phyloP scores from a whole-genome alignment of 2,113 vertebrate species.

The Daboia siamensis region DNA sequence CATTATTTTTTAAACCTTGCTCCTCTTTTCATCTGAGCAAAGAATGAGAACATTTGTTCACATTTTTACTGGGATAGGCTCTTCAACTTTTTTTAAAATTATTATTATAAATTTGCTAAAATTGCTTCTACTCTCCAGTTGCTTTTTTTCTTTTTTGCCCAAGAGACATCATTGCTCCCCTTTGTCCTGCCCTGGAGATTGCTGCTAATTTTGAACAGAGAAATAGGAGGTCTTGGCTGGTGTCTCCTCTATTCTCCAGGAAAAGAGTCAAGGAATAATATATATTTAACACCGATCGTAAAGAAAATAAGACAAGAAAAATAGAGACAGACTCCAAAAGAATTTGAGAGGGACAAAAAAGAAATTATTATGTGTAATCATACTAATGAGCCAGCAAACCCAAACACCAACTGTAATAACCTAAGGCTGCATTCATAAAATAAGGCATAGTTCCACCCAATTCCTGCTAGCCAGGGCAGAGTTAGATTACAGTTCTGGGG shows the following conservation, averaged over 20 bases:
- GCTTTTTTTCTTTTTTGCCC: neutral
- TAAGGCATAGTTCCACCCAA: neutral
- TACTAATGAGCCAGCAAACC: neutral
- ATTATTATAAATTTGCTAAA: neutral
- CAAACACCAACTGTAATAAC: neutral
- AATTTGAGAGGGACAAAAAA: constrained; percentile 57
- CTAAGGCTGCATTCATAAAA: neutral
- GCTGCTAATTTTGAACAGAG: neutral
- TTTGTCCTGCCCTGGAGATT: neutral
- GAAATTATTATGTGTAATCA: constrained; percentile 36
- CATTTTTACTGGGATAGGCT: neutral
- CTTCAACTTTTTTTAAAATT: neutral
- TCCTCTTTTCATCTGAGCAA: neutral
- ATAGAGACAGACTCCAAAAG: constrained; percentile 47
- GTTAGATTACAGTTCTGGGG: too few species aligned
- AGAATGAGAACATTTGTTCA: neutral
- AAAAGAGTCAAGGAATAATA: neutral
- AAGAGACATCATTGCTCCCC: neutral
- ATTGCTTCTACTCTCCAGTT: neutral
- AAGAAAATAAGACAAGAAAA: neutral
- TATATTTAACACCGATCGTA: neutral
- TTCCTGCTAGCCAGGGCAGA: neutral
- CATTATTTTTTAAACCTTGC: neutral
- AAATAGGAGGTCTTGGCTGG: neutral
- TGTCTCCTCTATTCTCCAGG: neutral